These are phyloP conservation scores for Schizopygopsis malacanthus DNA, from an alignment of 2,797 vertebrate genomes.

Conservation along the genomic window DNA sequence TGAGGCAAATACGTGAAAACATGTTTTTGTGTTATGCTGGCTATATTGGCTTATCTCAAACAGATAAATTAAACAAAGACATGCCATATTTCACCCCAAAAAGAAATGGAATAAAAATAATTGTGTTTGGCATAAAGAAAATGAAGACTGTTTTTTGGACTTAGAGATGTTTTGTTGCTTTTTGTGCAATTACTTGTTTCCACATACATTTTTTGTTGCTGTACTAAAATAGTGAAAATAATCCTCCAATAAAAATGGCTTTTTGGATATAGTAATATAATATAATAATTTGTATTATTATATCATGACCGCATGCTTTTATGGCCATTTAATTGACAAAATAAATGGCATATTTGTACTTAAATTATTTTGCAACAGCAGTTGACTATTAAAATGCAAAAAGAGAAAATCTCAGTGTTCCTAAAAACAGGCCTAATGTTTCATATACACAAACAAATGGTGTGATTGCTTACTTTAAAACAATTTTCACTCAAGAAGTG, in stretches of 20 bases:
- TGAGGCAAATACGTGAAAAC: background rate
- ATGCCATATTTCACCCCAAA: background rate
- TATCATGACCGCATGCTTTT: background rate
- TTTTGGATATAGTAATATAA: background rate
- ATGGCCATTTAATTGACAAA: background rate
- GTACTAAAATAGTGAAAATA: background rate
- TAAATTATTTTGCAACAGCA: background rate
- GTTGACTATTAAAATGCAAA: background rate
- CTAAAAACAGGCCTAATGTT: background rate
- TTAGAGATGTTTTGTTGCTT: background rate
- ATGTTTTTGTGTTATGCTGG: background rate
- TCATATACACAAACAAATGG: background rate
- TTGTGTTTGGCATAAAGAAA: background rate
- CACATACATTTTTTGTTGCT: background rate
- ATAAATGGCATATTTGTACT: background rate
- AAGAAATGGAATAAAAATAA: background rate
- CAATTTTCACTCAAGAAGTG: background rate
- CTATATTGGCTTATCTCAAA: background rate
- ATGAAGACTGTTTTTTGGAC: background rate
- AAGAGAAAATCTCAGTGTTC: background rate
- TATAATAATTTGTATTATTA: too few relatives aligned
- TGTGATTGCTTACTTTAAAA: background rate
- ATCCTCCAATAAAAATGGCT: background rate
- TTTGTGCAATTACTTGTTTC: too few relatives aligned
- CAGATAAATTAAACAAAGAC: background rate